Evolutionary conservation across 2,797 vertebrate species (phyloP).

Genomic region (Halcyon leucocephala): DNA sequence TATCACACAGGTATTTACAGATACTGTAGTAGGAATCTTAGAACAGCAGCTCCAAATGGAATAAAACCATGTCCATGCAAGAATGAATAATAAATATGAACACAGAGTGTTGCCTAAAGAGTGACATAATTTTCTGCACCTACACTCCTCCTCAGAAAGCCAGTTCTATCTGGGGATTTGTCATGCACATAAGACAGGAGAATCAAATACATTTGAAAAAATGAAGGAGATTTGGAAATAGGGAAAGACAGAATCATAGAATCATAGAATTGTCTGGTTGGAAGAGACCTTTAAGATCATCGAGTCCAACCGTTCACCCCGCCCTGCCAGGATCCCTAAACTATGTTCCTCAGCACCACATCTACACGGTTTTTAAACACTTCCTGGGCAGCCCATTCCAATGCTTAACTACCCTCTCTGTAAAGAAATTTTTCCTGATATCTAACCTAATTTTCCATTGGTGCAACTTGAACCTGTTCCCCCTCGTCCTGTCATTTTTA

Average conservation of each 20-base stretch:
- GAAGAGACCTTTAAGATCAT: no score
- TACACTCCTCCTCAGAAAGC: not conserved
- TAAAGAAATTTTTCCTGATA: no score
- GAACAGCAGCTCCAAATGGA: conserved; percentile 6
- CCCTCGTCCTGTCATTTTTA: no score
- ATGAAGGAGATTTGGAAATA: not conserved
- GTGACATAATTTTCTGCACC: not conserved
- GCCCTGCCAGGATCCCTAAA: no score
- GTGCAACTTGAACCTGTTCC: no score
- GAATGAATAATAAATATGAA: not conserved
- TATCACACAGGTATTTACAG: not conserved
- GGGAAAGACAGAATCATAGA: not conserved
- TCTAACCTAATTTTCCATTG: no score
- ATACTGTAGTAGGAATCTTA: conserved; percentile 20
- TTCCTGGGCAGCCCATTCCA: no score
- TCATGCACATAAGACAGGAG: not conserved
- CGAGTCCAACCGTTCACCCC: no score
- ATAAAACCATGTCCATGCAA: not conserved
- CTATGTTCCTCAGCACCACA: no score
- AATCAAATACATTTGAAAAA: not conserved
- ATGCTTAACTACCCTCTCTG: no score
- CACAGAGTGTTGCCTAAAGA: not conserved
- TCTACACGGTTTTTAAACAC: no score
- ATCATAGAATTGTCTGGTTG: no score
- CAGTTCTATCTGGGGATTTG: not conserved